phyloP scores from a whole-genome alignment of 2,888 invertebrate genomes.

The Chymomyza fuscimana region DNA sequence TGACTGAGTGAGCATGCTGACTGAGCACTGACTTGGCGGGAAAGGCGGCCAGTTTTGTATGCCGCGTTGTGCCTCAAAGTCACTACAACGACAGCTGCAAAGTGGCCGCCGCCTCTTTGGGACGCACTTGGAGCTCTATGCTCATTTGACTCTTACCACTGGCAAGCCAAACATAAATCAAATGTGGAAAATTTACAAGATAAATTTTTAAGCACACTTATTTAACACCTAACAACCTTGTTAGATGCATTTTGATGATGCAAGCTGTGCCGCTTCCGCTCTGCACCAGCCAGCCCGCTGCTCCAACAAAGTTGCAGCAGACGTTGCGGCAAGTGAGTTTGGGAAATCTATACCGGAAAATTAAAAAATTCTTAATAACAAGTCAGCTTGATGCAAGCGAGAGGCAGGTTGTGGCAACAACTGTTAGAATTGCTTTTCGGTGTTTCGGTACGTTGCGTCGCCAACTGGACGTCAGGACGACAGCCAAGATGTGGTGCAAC shows the following conservation, averaged over 20 bases:
- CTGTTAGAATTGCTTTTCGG: constrained; percentile 71
- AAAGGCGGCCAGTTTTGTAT: constrained; percentile 42
- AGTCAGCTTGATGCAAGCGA: constrained; percentile 48
- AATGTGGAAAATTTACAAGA: constrained; percentile 76
- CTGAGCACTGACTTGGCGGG: constrained; percentile 33
- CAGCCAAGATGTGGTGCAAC: constrained; percentile 45
- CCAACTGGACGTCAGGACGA: constrained; percentile 23
- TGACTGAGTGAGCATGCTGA: constrained; percentile 12
- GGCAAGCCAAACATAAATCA: constrained; percentile 68
- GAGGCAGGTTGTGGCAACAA: constrained; percentile 45
- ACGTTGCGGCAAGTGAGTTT: constrained; percentile 3
- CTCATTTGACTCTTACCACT: constrained; percentile 41
- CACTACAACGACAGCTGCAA: constrained; percentile 44
- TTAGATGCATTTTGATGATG: constrained; percentile 73
- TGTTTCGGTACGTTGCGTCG: constrained; percentile 41
- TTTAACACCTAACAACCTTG: constrained; percentile 77
- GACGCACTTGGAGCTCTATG: constrained; percentile 2
- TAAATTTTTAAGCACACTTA: constrained; percentile 77
- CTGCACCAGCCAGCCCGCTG: constrained; percentile 39
- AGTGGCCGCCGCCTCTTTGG: neutral
- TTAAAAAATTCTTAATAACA: constrained; percentile 73
- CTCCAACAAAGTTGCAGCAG: constrained; percentile 17
- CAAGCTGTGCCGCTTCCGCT: constrained; percentile 39
- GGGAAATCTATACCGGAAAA: constrained; percentile 75
- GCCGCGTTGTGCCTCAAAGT: constrained; percentile 36